These are phyloP conservation scores for Tetrao urogallus DNA, from an alignment of 2,113 vertebrate species.

Conservation along the genomic window DNA sequence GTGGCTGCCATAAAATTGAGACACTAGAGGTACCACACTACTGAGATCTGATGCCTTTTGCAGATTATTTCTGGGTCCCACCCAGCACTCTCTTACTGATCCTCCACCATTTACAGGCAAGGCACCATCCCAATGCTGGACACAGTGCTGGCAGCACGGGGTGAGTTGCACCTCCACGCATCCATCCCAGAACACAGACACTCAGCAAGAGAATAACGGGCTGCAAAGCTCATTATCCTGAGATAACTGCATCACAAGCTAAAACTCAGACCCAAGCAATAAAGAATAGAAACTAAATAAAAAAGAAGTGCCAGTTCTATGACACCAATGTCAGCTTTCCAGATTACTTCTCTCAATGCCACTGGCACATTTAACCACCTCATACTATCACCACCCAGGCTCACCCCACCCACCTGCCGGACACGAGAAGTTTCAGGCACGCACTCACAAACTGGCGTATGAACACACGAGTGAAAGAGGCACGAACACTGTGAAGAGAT, in stretches of 20 bases:
- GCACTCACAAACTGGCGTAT: background rate
- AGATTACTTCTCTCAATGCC: background rate
- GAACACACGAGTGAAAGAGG: background rate
- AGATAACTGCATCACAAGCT: background rate
- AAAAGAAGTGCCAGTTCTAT: background rate
- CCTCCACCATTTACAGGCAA: background rate
- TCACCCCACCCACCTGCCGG: accelerated
- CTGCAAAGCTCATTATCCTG: background rate
- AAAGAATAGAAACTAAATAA: background rate
- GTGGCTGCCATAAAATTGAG: background rate
- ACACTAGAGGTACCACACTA: background rate
- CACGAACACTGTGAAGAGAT: background rate
- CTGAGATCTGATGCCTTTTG: background rate
- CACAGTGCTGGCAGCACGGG: background rate
- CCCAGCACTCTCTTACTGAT: background rate
- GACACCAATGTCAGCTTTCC: background rate
- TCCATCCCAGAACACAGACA: background rate
- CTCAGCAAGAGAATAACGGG: background rate
- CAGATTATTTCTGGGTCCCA: background rate
- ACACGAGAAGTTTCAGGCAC: background rate
- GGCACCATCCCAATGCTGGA: background rate
- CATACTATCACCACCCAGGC: background rate
- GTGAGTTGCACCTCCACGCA: background rate
- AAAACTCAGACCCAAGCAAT: background rate
- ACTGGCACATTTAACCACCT: accelerated